Base-by-base conservation (phyloP, 2,888 invertebrate genomes). In the Eumacrocentrus americanus region DNA sequence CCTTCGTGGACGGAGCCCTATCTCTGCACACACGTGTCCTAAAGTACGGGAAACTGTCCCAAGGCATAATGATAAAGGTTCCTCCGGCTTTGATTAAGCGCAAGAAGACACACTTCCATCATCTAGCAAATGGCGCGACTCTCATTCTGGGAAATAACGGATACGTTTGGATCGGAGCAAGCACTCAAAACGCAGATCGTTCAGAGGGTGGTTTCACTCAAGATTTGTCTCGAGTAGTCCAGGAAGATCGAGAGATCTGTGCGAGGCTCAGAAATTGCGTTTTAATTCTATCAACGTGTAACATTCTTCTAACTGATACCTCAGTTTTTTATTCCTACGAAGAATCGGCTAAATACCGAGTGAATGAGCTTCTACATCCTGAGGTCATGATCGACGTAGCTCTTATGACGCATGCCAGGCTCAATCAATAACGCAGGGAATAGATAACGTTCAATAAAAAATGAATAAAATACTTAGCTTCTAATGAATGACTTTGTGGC, bases 101-200 rank as follows among this genome's bases (percentile, higher is more conserved):
- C 14, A 88, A 95, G 59, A 99, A 99, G 81, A 95, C 94, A 48
- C 97, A 98, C 81, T 98, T 98, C 76, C 97, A 98, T 78, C 92
- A 92, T 81, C 83, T 99, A 56, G 89, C 93, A 0, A 92, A 93
- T 77, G 98, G 98, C 0, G 92, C 93, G 0, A 93, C 92, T 61
- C 83, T 98, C 18, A 96, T 99, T 61, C 85, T 99, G 20, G 98
- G 98, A 5, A 96, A 95, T 77, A 98, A 98, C 81, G 99, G 99
- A 0, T 95, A 90, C 73, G 89, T 99, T 64, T 99, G 97, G 96
- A 90, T 98, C 59, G 90, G 90, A 60, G 91, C 94, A 0, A 85
- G 84, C 3, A 83, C 84, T 4, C 83, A 84, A 44, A 87, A 87
- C 53, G 87, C 87, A 23, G 87, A 89, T 62, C 86, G 86, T 42